phyloP scores from a whole-genome alignment of 2,113 vertebrate genomes.

The Burhinus bistriatus region DNA sequence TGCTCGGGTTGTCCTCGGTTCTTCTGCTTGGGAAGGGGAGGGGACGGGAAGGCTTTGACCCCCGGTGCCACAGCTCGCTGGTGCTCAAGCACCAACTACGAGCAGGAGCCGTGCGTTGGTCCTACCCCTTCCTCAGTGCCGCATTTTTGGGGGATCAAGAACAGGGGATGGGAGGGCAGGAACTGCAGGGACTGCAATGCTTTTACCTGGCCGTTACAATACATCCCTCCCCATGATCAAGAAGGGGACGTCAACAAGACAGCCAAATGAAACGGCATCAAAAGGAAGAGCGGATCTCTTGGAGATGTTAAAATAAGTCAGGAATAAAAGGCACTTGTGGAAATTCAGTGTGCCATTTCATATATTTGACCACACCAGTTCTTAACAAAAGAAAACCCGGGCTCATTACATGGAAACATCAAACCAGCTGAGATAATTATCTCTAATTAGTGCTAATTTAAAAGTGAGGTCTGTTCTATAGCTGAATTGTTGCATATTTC shows the following conservation, averaged over 20 bases:
- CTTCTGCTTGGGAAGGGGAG: background rate
- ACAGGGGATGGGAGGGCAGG: background rate
- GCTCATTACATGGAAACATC: constrained; percentile 66
- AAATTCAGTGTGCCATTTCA: background rate
- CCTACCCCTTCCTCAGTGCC: background rate
- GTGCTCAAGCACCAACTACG: background rate
- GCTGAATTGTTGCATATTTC: constrained; percentile 67
- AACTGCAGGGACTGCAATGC: background rate
- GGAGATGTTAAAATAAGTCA: background rate
- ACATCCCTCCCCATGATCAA: background rate
- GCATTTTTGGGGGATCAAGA: accelerated
- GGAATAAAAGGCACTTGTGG: constrained; percentile 16
- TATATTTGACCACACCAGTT: constrained; percentile 45
- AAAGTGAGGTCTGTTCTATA: constrained; percentile 50
- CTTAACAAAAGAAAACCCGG: constrained; percentile 35
- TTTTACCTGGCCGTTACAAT: background rate
- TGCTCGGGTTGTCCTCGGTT: accelerated
- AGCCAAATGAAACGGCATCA: background rate
- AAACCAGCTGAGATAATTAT: constrained; percentile 69
- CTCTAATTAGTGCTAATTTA: constrained; percentile 72
- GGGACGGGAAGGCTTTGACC: background rate
- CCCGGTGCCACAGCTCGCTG: accelerated
- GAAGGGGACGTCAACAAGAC: background rate
- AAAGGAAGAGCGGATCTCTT: background rate
- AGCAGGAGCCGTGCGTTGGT: accelerated